Conservation (phyloP, 2,113 vertebrate genomes). For the Pachycephala philippinensis region DNA sequence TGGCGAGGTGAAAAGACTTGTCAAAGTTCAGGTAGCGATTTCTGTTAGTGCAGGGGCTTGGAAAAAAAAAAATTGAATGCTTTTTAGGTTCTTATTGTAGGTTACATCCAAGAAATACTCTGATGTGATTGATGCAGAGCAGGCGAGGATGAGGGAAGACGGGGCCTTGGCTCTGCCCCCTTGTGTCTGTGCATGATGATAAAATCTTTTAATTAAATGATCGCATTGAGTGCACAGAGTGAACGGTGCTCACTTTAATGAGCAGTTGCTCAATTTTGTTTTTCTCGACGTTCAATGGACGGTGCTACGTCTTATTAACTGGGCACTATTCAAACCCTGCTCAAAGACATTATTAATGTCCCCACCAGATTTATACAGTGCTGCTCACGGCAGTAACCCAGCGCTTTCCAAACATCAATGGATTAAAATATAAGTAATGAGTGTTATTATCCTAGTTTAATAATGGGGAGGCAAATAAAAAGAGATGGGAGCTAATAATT, state of each 20-base stretch:
- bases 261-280: constrained; percentile 62
- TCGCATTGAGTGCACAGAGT: constrained; percentile 43
- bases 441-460: background rate
- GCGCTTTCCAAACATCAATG: background rate
- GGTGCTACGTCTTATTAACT: constrained; percentile 13
- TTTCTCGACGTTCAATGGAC: background rate
- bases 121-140: background rate
- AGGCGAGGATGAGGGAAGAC: background rate
- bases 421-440: background rate
- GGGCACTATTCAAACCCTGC: background rate
- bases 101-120: background rate
- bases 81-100: background rate
- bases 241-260: constrained; percentile 48
- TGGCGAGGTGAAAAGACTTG: background rate
- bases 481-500: background rate
- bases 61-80: fast-evolving
- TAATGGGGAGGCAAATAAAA: background rate
- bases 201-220: constrained; percentile 66
- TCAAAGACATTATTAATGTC: constrained; percentile 14
- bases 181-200: constrained; percentile 31
- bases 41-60: background rate
- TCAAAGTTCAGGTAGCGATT: background rate
- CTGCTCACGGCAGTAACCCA: background rate
- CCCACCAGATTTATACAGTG: background rate
- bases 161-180: constrained; percentile 44